Percentiles rank a stretch among this genome's conserved stretches.
Evolutionary conservation across 1,140 invertebrate species (phyloP).

Genomic region (Pentalonia nigronervosa): DNA sequence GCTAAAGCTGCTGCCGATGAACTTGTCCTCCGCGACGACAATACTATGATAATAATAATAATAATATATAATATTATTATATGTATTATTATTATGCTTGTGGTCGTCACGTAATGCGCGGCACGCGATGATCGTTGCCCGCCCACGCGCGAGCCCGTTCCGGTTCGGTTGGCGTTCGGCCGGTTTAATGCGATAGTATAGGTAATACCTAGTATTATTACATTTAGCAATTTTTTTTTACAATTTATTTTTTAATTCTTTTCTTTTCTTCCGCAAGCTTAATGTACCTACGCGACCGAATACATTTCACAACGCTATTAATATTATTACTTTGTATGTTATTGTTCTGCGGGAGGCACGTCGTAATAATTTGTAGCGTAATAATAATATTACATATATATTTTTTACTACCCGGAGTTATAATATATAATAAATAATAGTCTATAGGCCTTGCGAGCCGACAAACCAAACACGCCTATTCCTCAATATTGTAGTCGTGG

Average conservation of each 20-base stretch:
- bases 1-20: neutral
- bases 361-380: neutral
- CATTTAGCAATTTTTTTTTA: neutral
- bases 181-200: neutral
- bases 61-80: neutral
- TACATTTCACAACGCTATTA: neutral
- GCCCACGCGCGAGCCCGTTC: neutral
- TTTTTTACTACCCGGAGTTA: neutral
- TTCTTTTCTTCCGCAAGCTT: neutral
- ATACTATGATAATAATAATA: neutral
- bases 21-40: neutral
- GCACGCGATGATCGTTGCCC: neutral
- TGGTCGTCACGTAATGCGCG: neutral
- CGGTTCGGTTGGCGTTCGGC: slow-evolving; percentile 19
- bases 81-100: neutral
- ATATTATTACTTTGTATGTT: neutral
- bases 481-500: neutral
- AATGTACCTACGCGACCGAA: neutral
- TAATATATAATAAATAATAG: neutral
- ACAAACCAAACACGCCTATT: neutral
- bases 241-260: neutral
- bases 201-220: neutral
- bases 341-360: neutral
- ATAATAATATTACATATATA: neutral
- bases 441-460: neutral